Base-by-base conservation (phyloP, 2,113 vertebrate species). In the Scytalopus superciliaris region DNA sequence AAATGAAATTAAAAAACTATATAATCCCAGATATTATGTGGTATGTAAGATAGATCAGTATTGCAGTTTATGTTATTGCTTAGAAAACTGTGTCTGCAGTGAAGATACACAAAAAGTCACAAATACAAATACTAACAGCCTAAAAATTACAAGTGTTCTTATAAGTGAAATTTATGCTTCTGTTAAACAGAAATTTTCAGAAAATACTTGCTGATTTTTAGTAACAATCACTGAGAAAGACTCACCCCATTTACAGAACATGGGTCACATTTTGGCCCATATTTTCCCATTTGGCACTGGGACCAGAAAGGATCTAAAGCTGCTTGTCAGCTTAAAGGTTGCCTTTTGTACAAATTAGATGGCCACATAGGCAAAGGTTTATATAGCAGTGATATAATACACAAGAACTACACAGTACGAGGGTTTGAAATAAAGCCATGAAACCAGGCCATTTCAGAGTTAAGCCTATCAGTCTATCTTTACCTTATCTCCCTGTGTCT, bases 401-500 rank as follows among this genome's bases (percentile, higher is more conserved):
- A 44, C 9, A 72, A n/a, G 45, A 73, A 14, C 16, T 19, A 19
- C 39, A 35, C 0, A 3, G 21, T 4, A 31, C 16, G 81, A 89
- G 64, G 64, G 47, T 25, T 78, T 75, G 93, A 89, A 77, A 60
- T 53, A 87, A 89, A 95, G 44, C 74, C 69, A 53, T 7, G 62
- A 87, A 94, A 95, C 24, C 45, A 82, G 80, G 84, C 44, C 77
- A 62, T 72, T 90, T 66, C 82, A 42, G 74, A 91, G 77, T 40
- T 95, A 93, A 89, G 84, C 92, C 92, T 79, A 89, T 94, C 95
- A 92, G 72, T 67, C 79, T 30, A 42, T 90, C 91, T 83, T 33
- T 59, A 87, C 93, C 82, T 95, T 93, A 88, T 90, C 91, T 95
- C 62, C 62, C 62, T 33, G n/a, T 55, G 67, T 73, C 91, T 93